These are phyloP conservation scores for Andrena cerasifolii DNA, from an alignment of 1,140 invertebrate genomes.

Conservation along the genomic window DNA sequence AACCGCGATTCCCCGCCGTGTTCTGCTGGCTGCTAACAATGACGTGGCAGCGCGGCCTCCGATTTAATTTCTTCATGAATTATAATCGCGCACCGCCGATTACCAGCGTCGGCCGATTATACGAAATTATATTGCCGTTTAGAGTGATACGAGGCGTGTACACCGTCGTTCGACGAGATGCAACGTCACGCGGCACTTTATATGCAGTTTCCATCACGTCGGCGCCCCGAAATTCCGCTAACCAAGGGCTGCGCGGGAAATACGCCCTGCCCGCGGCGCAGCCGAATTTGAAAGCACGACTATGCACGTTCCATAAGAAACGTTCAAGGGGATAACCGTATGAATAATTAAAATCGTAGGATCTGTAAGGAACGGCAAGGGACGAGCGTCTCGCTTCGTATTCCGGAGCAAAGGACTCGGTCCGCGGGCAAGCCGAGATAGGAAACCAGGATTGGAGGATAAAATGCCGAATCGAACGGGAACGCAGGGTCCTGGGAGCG, in stretches of 20 bases:
- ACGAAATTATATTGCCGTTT: slow-evolving; percentile 8
- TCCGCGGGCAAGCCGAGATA: too few relatives aligned
- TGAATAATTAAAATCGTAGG: slow-evolving; percentile 13
- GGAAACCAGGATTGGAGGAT: neutral
- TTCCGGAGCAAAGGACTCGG: neutral
- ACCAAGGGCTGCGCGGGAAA: too few relatives aligned
- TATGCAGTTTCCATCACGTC: neutral
- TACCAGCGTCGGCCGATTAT: neutral
- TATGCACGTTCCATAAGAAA: neutral
- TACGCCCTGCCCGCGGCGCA: neutral
- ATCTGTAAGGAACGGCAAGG: neutral
- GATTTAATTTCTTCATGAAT: slow-evolving; percentile 20
- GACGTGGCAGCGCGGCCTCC: neutral
- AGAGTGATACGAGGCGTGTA: neutral
- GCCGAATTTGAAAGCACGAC: neutral
- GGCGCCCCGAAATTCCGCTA: neutral
- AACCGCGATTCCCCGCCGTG: neutral
- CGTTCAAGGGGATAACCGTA: neutral
- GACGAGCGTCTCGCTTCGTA: neutral
- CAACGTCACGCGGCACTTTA: neutral
- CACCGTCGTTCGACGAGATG: neutral
- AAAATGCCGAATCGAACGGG: slow-evolving; percentile 8
- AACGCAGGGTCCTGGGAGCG: neutral
- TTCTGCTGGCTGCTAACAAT: neutral
- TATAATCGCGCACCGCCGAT: neutral